phyloP scores from a whole-genome alignment of 2,113 vertebrate species.

The Scophthalmus maximus region DNA sequence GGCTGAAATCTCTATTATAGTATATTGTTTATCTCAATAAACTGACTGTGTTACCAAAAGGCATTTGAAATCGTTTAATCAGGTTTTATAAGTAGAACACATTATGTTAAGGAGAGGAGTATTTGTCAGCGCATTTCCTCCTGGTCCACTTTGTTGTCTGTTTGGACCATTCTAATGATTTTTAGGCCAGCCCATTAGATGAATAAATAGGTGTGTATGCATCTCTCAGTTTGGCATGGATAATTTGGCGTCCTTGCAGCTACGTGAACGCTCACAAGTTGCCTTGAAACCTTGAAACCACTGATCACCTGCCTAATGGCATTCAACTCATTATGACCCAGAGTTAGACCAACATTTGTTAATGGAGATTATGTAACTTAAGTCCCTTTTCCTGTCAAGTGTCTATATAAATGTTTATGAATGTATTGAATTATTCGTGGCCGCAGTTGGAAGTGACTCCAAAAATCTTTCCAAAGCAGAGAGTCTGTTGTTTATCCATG shows the following conservation, averaged over 20 bases:
- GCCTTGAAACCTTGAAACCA: slow-evolving; percentile 23
- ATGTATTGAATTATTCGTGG: neutral
- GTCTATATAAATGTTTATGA: neutral
- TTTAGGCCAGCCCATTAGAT: too few relatives aligned
- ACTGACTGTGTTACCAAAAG: too few relatives aligned
- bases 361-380: neutral
- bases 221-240: slow-evolving; percentile 9
- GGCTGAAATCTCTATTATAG: slow-evolving; percentile 1
- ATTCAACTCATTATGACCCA: neutral
- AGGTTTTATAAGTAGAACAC: too few relatives aligned
- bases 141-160: too few relatives aligned
- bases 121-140: too few relatives aligned
- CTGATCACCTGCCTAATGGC: slow-evolving; percentile 15
- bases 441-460: neutral
- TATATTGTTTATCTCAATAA: too few relatives aligned
- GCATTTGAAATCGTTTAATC: too few relatives aligned
- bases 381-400: neutral
- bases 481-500: slow-evolving; percentile 49
- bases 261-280: neutral
- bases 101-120: too few relatives aligned
- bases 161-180: too few relatives aligned
- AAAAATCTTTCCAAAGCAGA: slow-evolving; percentile 6
- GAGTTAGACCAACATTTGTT: slow-evolving; percentile 2
- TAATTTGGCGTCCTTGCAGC: neutral
- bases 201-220: neutral